Evolutionary conservation across 2,797 vertebrate genomes (phyloP), one percentile per base, ranked within the genome.

Genomic region (Pipistrellus nathusii): DNA sequence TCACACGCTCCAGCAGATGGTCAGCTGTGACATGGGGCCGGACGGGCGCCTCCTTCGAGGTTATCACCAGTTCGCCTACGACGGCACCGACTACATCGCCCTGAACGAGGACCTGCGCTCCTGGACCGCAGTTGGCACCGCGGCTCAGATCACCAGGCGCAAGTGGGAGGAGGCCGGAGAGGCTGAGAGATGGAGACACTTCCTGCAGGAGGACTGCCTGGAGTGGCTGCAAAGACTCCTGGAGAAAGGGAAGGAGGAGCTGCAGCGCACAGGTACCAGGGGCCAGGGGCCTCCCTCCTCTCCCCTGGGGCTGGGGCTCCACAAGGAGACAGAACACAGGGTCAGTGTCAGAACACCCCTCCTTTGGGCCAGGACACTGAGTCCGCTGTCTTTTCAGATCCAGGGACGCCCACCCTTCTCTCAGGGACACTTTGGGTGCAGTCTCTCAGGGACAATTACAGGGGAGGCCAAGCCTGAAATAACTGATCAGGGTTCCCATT

Each of bases 111-210:
- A 48, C 46, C 46, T 48, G 15, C 15, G 48, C 4, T 17, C 4
- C 48, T 51, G 75, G 75, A 57, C 82, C 9, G 14, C 75, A 5
- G 73, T 38, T 3, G 27, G 59, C 55, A 0, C 0, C 0, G 15
- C 32, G 5, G 90, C 81, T 20, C 66, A 15, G 81, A 73, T 76
- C 75, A 3, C 84, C 30, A 10, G 20, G 21, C 3, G 7, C 46
- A 81, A 64, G 46, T 32, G 11, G 72, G 80, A 96, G 3, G 77
- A 8, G 0, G 35, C 0, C 0, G 35, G 35, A 13, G 23, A 0
- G 0, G 41, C 51, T 0, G 20, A 85, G n/a, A 0, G 0, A 6
- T 0, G 0, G 0, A 88, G 35, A 2, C 12, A 0, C 66, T 81
- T 76, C 38, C 48, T 94, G 84, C 32, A 95, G 51, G 9, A 5